phyloP scores from a whole-genome alignment of 2,113 vertebrate genomes.

The Verasper variegatus region DNA sequence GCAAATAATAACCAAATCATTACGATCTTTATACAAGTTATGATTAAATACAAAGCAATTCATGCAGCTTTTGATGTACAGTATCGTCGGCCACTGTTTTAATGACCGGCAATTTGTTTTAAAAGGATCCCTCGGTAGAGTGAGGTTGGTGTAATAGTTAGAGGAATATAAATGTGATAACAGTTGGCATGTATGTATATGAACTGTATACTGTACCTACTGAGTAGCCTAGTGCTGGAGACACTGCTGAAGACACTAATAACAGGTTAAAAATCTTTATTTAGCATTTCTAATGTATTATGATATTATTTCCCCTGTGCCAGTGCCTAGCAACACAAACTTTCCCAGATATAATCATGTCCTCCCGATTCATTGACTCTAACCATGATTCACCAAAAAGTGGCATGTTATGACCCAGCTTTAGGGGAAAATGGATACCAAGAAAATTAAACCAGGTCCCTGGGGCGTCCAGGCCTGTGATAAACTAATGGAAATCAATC shows the following conservation, averaged over 20 bases:
- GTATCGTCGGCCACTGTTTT: too few species aligned
- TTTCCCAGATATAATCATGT: slow-evolving; percentile 38
- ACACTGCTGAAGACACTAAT: not conserved
- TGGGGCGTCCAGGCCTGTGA: slow-evolving; percentile 29
- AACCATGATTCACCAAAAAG: slow-evolving; percentile 54
- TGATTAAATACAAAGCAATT: not conserved
- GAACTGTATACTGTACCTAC: too few species aligned
- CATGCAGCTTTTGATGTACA: too few species aligned
- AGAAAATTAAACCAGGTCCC: slow-evolving; percentile 59
- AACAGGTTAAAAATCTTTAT: too few species aligned
- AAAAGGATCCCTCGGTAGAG: not conserved
- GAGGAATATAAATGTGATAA: not conserved
- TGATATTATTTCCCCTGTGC: slow-evolving; percentile 17
- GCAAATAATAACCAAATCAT: not conserved
- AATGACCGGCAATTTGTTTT: not conserved
- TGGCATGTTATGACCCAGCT: slow-evolving; percentile 50
- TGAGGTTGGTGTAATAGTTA: not conserved
- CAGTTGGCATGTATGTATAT: not conserved
- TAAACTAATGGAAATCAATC: slow-evolving; percentile 75
- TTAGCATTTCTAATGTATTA: not conserved
- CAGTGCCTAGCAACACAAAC: slow-evolving; percentile 22
- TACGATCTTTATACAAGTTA: not conserved
- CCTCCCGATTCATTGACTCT: slow-evolving; percentile 28
- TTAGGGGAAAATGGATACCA: slow-evolving; percentile 59
- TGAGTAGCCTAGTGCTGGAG: not conserved